Evolutionary conservation across 2,113 vertebrate species (phyloP), one percentile per base, ranked within the genome.

Genomic region (Genyomyrus donnyi): DNA sequence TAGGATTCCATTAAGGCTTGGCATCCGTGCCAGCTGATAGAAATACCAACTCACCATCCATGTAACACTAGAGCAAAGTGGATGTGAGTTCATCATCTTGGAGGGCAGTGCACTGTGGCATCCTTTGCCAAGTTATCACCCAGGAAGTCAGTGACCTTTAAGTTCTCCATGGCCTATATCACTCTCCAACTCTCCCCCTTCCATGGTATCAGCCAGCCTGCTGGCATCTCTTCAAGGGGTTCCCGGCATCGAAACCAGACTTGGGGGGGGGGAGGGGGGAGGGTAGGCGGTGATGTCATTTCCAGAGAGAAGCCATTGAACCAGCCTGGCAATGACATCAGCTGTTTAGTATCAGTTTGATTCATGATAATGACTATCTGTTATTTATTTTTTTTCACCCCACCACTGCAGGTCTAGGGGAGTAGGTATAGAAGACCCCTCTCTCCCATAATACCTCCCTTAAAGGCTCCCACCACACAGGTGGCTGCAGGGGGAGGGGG

Each of bases 191-290:
- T 83, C 88, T 46, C 46, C 49, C 3, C 88, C 62, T 91, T 70
- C 62, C 35, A 42, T 7, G 11, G 91, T 93, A 93, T 92, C 93
- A 93, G 94, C 92, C 88, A 62, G 92, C 93, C 93, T 93, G 93
- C 94, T 95, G 94, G 94, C 94, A 94, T 94, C 94, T 94, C 94
- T 94, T 94, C 94, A 90, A 92, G 94, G 94, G 92, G 94, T 95
- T 95, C 95, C 94, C 94, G 95, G 93, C 93, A 95, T 91, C 52
- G 88, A 93, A 90, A 53, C 4, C 49, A 53, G 27, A n/a, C 27
- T 53, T 35, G 50, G 48, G 48, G 56, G 56, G 7, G 24, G 0
- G 42, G 58, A 74, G 92, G 94, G 93, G 49, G 49, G 3, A 93
- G 92, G 89, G 93, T 89, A 89, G 74, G 91, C 91, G 93, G 92